A percentile compares a stretch with the other conserved stretches of the same genome.
Conservation (phyloP, 2,113 vertebrate species). For the Sylvietta virens region DNA sequence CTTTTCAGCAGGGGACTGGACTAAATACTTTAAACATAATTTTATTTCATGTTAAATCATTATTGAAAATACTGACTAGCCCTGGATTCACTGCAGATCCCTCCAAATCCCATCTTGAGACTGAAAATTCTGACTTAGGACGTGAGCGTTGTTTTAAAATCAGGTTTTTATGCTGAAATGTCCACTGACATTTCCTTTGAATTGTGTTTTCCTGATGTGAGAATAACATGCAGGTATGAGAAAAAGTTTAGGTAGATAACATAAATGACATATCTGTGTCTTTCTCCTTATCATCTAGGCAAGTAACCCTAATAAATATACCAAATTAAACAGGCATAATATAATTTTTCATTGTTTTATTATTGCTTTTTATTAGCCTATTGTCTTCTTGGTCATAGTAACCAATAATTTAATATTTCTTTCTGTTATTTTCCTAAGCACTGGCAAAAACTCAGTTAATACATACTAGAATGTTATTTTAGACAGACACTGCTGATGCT, state of each 20-base stretch:
- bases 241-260: neutral
- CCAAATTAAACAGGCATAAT: neutral
- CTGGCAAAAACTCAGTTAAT: neutral
- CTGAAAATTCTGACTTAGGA: neutral
- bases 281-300: neutral
- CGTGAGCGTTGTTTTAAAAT: neutral
- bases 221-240: neutral
- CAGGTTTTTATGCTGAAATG: neutral
- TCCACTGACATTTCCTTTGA: neutral
- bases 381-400: neutral
- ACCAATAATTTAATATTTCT: neutral
- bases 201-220: neutral
- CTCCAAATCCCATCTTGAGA: neutral
- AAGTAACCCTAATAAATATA: neutral
- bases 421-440: neutral
- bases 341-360: neutral
- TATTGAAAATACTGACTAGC: neutral
- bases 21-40: neutral
- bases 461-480: neutral
- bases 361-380: neutral
- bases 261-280: neutral
- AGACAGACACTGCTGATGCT: neutral
- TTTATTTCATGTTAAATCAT: neutral
- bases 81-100: neutral
- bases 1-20: neutral